Conservation (phyloP, 2,888 invertebrate species). For the Eurytoma adleriae region DNA sequence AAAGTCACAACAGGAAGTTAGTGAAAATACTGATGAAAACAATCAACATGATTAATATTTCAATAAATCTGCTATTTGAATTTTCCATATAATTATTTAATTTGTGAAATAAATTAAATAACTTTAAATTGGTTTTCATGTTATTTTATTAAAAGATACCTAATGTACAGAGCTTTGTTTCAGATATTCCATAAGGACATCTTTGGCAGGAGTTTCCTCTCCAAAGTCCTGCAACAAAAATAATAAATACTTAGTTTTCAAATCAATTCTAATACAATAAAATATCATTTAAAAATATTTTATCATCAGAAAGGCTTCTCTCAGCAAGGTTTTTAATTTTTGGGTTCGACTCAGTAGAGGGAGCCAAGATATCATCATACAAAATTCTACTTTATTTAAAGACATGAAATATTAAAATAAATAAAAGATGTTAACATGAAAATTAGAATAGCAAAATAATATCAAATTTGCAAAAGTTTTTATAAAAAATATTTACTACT, state of each 20-base stretch:
- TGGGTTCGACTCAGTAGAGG: conserved; percentile 76
- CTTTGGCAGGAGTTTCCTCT: conserved; percentile 96
- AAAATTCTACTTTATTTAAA: conserved; percentile 1
- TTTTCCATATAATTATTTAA: conserved; percentile 13
- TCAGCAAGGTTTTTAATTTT: conserved; percentile 67
- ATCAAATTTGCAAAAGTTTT: conserved; percentile 4
- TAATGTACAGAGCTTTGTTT: conserved; percentile 80
- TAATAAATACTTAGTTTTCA: conserved; percentile 16
- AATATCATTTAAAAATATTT: conserved; percentile 14
- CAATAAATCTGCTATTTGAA: conserved; percentile 1
- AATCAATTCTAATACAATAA: conserved; percentile 19
- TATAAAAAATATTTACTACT: conserved; percentile 26
- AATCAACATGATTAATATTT: conserved; percentile 5
- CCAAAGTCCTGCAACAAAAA: conserved; percentile 90
- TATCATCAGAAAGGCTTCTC: conserved; percentile 67
- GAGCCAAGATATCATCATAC: conserved; percentile 75
- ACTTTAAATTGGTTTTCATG: conserved; percentile 50
- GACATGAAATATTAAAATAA: not conserved
- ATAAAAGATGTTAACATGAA: not conserved
- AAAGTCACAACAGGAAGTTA: conserved; percentile 57
- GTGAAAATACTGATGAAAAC: conserved; percentile 19
- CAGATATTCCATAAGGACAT: conserved; percentile 96
- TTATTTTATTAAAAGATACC: conserved; percentile 75
- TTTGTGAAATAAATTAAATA: conserved; percentile 48
- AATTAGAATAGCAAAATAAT: not conserved